Percentiles rank a stretch among this genome's conserved stretches.
phyloP scores from a whole-genome alignment of 2,888 invertebrate genomes.

The Laspeyria flexula region DNA sequence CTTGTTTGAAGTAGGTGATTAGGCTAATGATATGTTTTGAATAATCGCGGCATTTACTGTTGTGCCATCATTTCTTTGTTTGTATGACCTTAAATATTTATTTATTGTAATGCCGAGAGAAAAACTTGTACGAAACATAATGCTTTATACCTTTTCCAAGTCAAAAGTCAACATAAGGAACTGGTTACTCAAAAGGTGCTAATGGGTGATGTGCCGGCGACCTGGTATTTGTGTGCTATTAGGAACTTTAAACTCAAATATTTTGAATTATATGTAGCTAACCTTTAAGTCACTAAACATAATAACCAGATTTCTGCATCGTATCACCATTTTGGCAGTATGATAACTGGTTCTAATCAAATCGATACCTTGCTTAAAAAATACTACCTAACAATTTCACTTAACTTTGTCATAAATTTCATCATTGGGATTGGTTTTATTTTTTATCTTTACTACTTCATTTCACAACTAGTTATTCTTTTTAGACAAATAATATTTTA shows the following conservation, averaged over 20 bases:
- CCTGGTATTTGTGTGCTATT: conserved; percentile 14
- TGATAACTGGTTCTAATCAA: too few species aligned
- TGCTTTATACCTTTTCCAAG: conserved; percentile 11
- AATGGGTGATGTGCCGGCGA: conserved; percentile 30
- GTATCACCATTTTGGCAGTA: too few species aligned
- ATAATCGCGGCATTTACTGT: conserved; percentile 30
- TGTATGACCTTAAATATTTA: conserved; percentile 8
- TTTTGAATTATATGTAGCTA: too few species aligned
- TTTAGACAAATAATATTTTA: too few species aligned
- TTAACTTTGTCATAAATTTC: too few species aligned
- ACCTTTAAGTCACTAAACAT: too few species aligned
- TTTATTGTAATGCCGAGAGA: conserved; percentile 5
- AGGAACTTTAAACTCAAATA: conserved; percentile 9
- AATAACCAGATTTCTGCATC: too few species aligned
- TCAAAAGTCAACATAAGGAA: conserved; percentile 21
- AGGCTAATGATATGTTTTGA: conserved; percentile 38
- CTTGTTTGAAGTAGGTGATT: conserved; percentile 37
- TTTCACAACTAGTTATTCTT: neutral
- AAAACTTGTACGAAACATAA: conserved; percentile 4
- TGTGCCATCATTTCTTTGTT: conserved; percentile 34
- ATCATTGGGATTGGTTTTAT: too few species aligned
- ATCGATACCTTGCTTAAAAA: too few species aligned
- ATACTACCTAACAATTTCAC: too few species aligned
- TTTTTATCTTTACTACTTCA: too few species aligned
- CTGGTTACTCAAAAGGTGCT: conserved; percentile 35